Evolutionary conservation across 2,888 invertebrate species (phyloP).

Genomic region (Agrypnus murinus): DNA sequence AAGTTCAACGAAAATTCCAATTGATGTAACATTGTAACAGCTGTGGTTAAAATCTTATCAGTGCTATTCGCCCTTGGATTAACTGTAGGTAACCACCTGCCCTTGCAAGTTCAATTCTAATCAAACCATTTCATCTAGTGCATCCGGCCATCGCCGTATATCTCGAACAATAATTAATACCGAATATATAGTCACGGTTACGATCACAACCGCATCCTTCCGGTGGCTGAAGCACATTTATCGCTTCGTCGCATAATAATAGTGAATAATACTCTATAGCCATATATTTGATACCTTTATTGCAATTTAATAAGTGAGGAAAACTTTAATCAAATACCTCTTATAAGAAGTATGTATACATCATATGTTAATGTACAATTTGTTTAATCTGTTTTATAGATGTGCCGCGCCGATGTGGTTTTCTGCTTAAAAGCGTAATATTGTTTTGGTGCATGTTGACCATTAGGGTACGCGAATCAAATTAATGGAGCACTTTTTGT

Average conservation of each 20-base stretch:
- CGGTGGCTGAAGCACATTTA: slow-evolving; percentile 59
- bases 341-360: no score
- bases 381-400: neutral
- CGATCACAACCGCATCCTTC: slow-evolving; percentile 60
- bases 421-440: slow-evolving; percentile 19
- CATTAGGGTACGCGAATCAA: slow-evolving; percentile 22
- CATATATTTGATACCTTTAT: neutral
- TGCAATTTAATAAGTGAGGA: neutral
- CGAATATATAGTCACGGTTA: slow-evolving; percentile 59
- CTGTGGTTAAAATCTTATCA: no score
- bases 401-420: neutral
- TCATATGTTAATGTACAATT: neutral
- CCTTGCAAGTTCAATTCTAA: slow-evolving; percentile 48
- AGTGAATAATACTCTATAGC: slow-evolving; percentile 32
- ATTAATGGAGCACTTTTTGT: slow-evolving; percentile 28
- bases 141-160: slow-evolving; percentile 58
- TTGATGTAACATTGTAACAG: no score
- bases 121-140: slow-evolving; percentile 55
- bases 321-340: neutral
- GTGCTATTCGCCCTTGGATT: no score
- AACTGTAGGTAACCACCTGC: neutral
- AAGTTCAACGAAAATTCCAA: no score
- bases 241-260: slow-evolving; percentile 51
- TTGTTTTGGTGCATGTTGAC: slow-evolving; percentile 17
- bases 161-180: slow-evolving; percentile 59